These are phyloP conservation scores for Caradrina clavipalpis DNA, from an alignment of 2,888 invertebrate genomes.

Conservation along the genomic window DNA sequence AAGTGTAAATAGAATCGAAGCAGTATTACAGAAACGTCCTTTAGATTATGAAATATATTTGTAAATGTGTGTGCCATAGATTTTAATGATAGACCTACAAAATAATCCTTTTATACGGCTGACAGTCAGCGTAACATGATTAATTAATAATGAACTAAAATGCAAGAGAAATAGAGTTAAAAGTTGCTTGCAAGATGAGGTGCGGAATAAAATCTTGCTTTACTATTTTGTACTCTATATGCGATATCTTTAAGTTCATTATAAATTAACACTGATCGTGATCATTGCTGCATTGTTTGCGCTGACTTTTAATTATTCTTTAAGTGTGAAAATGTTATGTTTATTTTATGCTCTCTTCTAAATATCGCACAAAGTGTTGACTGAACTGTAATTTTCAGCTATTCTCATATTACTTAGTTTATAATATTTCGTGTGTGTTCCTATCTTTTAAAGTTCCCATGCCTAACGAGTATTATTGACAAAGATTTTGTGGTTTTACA, in stretches of 20 bases:
- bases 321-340: slow-evolving; percentile 6
- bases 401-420: slow-evolving; percentile 6
- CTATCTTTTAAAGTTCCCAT: neutral
- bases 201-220: too few species aligned
- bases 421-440: slow-evolving; percentile 15
- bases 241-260: too few species aligned
- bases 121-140: neutral
- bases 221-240: too few species aligned
- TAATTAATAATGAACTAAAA: neutral
- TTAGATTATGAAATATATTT: slow-evolving; percentile 13
- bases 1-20: slow-evolving; percentile 11
- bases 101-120: slow-evolving; percentile 43
- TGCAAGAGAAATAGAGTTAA: neutral
- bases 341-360: neutral
- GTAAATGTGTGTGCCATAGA: slow-evolving; percentile 64
- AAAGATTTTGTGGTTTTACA: slow-evolving; percentile 36
- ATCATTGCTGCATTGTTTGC: neutral
- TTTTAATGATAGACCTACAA: slow-evolving; percentile 13
- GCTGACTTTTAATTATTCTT: neutral
- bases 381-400: slow-evolving; percentile 28
- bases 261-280: too few species aligned
- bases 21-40: slow-evolving; percentile 28
- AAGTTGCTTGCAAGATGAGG: too few species aligned
- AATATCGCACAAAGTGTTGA: slow-evolving; percentile 28
- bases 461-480: neutral